Percentiles rank a stretch among this genome's conserved stretches.
phyloP scores from a whole-genome alignment of 2,888 invertebrate genomes.

The Dicroscelio sp. region DNA sequence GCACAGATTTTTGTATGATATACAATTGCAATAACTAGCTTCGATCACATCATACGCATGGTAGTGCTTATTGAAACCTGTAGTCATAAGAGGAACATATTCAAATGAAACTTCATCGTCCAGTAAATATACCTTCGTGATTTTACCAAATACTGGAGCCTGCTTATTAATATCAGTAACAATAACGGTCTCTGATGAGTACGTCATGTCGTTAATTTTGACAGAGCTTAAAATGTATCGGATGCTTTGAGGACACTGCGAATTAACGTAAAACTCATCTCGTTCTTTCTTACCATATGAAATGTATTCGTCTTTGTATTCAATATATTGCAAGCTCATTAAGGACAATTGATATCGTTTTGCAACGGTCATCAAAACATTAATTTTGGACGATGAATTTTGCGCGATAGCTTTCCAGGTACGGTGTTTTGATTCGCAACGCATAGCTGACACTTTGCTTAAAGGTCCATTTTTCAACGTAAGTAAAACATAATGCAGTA shows the following conservation, averaged over 20 bases:
- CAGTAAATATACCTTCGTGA: background rate
- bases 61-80: background rate
- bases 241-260: background rate
- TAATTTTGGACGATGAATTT: background rate
- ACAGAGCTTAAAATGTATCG: conserved; percentile 16
- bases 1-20: background rate
- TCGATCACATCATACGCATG: background rate
- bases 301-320: background rate
- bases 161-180: background rate
- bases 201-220: background rate
- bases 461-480: conserved; percentile 16
- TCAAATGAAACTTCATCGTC: background rate
- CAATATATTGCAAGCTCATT: background rate
- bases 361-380: conserved; percentile 13
- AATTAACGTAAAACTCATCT: background rate
- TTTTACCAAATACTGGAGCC: conserved; percentile 25
- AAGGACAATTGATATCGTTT: background rate
- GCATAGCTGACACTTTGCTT: conserved; percentile 16
- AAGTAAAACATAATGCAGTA: conserved; percentile 25
- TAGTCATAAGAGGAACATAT: background rate
- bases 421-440: conserved; percentile 24
- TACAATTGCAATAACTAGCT: background rate
- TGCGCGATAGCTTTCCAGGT: conserved; percentile 4
- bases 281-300: background rate
- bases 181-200: conserved; percentile 7